Evolutionary conservation across 2,888 invertebrate genomes (phyloP), one percentile per base, ranked within the genome.

Genomic region (Dolichopus griseipennis): DNA sequence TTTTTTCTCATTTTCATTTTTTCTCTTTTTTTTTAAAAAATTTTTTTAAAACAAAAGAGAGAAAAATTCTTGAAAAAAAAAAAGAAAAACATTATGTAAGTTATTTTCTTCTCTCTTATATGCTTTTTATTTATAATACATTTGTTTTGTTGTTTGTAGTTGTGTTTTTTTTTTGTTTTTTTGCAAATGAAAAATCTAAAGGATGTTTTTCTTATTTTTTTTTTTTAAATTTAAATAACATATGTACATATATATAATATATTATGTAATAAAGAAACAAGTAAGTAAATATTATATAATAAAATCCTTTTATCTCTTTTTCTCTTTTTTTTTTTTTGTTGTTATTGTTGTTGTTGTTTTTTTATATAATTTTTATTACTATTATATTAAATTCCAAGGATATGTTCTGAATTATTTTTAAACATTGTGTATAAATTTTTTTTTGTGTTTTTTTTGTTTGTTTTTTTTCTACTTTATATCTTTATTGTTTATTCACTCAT

Each of bases 1-100:
- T 52, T 52, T n/a, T 34, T 52, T 52, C 52, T 52, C 52, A 18
- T 52, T 52, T 52, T 15, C 52, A 52, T 52, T 52, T n/a, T 34
- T 52, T 52, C 52, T 52, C 52, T 52, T 52, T 52, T 52, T 18
- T 52, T 52, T 52, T 52, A n/a, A 52, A 52, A 52, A 12, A 52
- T 12, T 52, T 9, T 12, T 12, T n/a, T 52, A 8, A 18, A n/a
- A n/a, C n/a, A n/a, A n/a, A n/a, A n/a, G n/a, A n/a, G n/a, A n/a
- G n/a, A n/a, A n/a, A n/a, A n/a, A 2, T 52, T 52, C 52, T 52
- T 52, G 52, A 15, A 27, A 27, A 27, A 27, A 27, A 27, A n/a
- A n/a, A n/a, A n/a, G n/a, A 43, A 43, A 52, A 52, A 18, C 52
- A 52, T 52, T 9, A 52, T 52, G 52, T 52, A 52, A 52, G 52